Conservation (phyloP, 2,797 vertebrate species). For the Gallinago solitaria region DNA sequence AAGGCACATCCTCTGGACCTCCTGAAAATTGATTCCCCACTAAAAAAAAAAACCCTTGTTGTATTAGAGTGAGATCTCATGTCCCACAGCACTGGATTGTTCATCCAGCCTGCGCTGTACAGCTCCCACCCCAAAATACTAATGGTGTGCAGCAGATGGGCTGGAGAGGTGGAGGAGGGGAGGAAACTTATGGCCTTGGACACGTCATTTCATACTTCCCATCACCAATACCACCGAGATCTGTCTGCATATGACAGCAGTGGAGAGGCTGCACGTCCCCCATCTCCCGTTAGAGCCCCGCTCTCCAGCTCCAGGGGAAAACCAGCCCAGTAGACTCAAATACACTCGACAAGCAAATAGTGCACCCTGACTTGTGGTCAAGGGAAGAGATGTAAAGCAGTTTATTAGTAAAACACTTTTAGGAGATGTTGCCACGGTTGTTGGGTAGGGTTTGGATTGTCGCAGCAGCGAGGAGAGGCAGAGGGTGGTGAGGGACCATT, state of each 20-base stretch:
- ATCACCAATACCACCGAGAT: neutral
- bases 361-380: neutral
- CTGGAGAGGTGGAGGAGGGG: neutral
- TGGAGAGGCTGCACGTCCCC: neutral
- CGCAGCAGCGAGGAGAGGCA: neutral
- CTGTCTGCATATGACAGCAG: neutral
- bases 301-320: neutral
- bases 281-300: neutral
- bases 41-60: neutral
- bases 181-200: neutral
- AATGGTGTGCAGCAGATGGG: neutral
- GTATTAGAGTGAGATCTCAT: neutral
- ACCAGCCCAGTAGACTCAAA: neutral
- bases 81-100: no score
- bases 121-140: neutral
- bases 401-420: neutral
- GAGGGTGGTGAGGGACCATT: neutral
- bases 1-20: neutral
- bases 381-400: neutral
- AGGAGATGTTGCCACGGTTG: neutral
- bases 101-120: accelerated
- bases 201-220: neutral
- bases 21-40: neutral
- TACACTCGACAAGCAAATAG: neutral
- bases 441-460: neutral